These are phyloP conservation scores for Pomacea maculata DNA, from an alignment of 1,140 invertebrate genomes.

Conservation along the genomic window DNA sequence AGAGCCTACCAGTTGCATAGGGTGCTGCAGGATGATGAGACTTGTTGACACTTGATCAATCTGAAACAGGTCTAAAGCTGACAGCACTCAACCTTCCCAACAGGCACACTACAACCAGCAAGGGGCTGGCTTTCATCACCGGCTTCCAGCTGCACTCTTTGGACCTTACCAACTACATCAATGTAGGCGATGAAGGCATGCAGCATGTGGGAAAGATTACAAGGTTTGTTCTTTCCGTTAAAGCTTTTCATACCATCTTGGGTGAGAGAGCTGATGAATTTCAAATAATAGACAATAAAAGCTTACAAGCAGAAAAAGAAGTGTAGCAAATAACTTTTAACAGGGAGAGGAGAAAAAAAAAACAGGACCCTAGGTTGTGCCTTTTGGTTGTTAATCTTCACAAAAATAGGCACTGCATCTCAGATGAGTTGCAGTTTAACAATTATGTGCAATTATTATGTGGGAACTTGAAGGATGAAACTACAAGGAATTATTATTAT, in stretches of 20 bases:
- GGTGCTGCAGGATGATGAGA: neutral
- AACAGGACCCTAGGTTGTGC: too few species aligned
- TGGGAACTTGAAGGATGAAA: neutral
- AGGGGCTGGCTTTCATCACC: slow-evolving; percentile 40
- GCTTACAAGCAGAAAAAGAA: too few species aligned
- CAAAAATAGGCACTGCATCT: too few species aligned
- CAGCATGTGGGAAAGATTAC: slow-evolving; percentile 41
- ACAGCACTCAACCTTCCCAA: slow-evolving; percentile 42
- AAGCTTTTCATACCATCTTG: too few species aligned
- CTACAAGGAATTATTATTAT: neutral
- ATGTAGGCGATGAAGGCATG: slow-evolving; percentile 51
- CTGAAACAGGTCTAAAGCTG: slow-evolving; percentile 39
- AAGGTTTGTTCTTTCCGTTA: slow-evolving; percentile 29
- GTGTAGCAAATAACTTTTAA: too few species aligned
- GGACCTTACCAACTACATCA: slow-evolving; percentile 56
- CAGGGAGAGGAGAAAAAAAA: too few species aligned
- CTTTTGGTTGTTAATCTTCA: too few species aligned
- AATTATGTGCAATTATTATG: too few species aligned
- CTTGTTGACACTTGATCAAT: neutral
- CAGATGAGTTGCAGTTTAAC: too few species aligned
- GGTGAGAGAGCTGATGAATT: too few species aligned
- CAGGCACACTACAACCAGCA: slow-evolving; percentile 40
- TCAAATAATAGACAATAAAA: too few species aligned
- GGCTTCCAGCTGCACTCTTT: slow-evolving; percentile 42
- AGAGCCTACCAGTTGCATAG: slow-evolving; percentile 1